These are phyloP conservation scores for Agrypnus murinus DNA, from an alignment of 2,888 invertebrate genomes.

Conservation along the genomic window DNA sequence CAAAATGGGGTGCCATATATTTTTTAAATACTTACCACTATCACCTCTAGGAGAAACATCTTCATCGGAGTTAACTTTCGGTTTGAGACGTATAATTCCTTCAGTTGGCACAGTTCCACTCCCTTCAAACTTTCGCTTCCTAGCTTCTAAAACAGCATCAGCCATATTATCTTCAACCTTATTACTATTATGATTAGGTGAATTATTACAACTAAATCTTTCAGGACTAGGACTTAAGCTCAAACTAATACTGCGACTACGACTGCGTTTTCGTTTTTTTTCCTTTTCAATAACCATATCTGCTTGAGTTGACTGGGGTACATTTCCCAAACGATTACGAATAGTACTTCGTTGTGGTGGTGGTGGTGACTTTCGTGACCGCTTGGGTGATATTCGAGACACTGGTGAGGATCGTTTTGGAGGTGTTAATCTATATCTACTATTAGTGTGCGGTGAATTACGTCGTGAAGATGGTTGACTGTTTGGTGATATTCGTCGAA, in stretches of 20 bases:
- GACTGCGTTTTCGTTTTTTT: slow-evolving; percentile 32
- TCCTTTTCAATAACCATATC: slow-evolving; percentile 26
- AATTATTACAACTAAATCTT: slow-evolving; percentile 48
- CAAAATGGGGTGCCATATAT: too few relatives aligned
- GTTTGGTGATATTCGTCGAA: slow-evolving; percentile 38
- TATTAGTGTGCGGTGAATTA: slow-evolving; percentile 27
- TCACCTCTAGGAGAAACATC: slow-evolving; percentile 33
- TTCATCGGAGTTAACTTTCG: slow-evolving; percentile 52
- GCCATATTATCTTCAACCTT: slow-evolving; percentile 45
- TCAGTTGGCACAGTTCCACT: slow-evolving; percentile 70
- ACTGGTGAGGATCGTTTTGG: slow-evolving; percentile 20
- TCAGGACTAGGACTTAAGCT: slow-evolving; percentile 56
- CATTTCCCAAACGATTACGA: slow-evolving; percentile 61
- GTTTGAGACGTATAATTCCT: slow-evolving; percentile 72
- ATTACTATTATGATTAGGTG: slow-evolving; percentile 13
- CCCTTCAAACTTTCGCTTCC: slow-evolving; percentile 73
- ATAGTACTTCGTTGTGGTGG: slow-evolving; percentile 55
- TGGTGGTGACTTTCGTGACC: slow-evolving; percentile 36
- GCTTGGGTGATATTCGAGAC: slow-evolving; percentile 12
- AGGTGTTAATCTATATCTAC: slow-evolving; percentile 34
- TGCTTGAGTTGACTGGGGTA: neutral
- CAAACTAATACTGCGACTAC: slow-evolving; percentile 50
- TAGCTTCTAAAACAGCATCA: slow-evolving; percentile 73
- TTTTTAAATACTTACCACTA: slow-evolving; percentile 4
- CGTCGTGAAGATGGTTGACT: slow-evolving; percentile 20